phyloP scores from a whole-genome alignment of 2,113 vertebrate genomes.

The Phrynosoma platyrhinos region DNA sequence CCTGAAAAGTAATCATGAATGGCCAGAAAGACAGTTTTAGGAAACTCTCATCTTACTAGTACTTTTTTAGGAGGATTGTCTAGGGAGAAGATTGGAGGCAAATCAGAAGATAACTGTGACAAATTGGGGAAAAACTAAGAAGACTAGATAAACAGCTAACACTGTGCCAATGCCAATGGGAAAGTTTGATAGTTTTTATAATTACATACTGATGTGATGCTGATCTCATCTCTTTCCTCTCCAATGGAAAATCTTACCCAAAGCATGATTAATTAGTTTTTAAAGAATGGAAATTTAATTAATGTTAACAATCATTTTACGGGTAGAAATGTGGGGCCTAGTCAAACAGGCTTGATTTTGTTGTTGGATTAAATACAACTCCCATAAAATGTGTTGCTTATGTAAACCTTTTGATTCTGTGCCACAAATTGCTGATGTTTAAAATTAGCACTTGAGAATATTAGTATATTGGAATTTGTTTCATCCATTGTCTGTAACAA shows the following conservation, averaged over 20 bases:
- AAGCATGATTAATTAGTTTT: background rate
- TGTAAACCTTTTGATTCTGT: background rate
- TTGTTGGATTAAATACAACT: background rate
- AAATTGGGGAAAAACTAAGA: no score
- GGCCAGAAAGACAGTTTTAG: background rate
- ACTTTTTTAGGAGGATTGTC: background rate
- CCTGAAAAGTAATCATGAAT: background rate
- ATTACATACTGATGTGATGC: background rate
- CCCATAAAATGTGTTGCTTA: conserved; percentile 1
- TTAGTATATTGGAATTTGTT: background rate
- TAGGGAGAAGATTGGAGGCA: no score
- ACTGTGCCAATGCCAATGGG: background rate
- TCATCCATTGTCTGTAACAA: background rate
- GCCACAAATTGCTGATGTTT: background rate
- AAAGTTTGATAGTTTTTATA: background rate
- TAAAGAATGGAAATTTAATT: conserved; percentile 20
- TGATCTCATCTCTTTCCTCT: background rate
- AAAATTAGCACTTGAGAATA: background rate
- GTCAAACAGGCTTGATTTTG: conserved; percentile 11
- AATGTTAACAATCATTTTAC: background rate
- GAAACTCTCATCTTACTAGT: background rate
- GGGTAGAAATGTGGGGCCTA: background rate
- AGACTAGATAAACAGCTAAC: background rate
- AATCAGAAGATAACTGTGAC: background rate
- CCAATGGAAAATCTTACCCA: conserved; percentile 15